Base-by-base conservation (phyloP, 2,797 vertebrate genomes). In the Rhinella marina region DNA sequence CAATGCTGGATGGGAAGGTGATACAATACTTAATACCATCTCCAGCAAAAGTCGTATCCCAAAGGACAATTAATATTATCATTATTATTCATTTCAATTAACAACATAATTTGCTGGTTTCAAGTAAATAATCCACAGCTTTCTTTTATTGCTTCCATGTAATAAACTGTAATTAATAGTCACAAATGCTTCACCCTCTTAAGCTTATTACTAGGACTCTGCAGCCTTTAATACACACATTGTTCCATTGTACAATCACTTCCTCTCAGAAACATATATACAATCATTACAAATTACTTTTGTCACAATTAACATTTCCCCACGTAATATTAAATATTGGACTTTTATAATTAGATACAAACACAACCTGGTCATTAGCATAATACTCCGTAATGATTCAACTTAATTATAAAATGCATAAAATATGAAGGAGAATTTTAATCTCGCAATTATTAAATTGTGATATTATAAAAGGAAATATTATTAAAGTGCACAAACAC, bases 41-140 rank as follows among this genome's bases (percentile, higher is more conserved):
- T 81, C 27, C 32, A 16, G 56, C 0, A 41, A 81, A 41, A 62
- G 57, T 11, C 29, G 5, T 1, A 41, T 41, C 29, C 79, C 29
- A n/a, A 48, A 81, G 79, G 57, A 81, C 17, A 48, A 80, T 6
- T 21, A 61, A 13, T 81, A 41, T 81, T 57, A 32, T 81, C 23
- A 75, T 50, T 59, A n/a, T n/a, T n/a, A n/a, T 64, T 82, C n/a
- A 14, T 50, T 82, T 64, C 61, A 52, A 66, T 82, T 82, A 66
- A 52, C 21, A 50, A 17, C 41, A 62, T 66, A 25, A 52, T 82
- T 50, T 1, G 8, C 41, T 17, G 2, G 12, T 66, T 82, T 66
- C 3, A 23, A 81, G 61, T 66, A 66, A 82, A 66, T 52, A 82
- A 82, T 68, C 41, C 8, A 3, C 32, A 52, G 2, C 19, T 41